Conservation (phyloP, 2,113 vertebrate genomes). For the Neopipo cinnamomea region DNA sequence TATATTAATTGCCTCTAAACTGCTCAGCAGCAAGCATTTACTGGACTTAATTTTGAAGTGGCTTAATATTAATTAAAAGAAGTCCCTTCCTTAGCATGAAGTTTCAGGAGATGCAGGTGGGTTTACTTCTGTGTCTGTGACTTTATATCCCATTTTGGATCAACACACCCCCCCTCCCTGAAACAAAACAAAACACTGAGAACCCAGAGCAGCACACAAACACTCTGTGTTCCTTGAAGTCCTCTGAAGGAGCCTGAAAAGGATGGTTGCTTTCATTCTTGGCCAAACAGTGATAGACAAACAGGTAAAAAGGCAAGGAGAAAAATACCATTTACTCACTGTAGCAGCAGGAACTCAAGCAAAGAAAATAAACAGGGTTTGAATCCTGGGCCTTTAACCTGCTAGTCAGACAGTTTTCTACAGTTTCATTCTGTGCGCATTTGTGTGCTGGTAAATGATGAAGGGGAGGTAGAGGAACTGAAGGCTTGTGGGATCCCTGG, state of each 20-base stretch:
- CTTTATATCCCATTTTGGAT: neutral
- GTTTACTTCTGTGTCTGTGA: constrained; percentile 16
- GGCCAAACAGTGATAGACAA: constrained; percentile 72
- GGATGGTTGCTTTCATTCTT: constrained; percentile 61
- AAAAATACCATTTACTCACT: constrained; percentile 83
- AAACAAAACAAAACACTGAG: constrained; percentile 30
- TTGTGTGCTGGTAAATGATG: constrained; percentile 77
- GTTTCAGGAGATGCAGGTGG: constrained; percentile 54
- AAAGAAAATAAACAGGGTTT: constrained; percentile 85
- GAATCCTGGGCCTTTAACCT: constrained; percentile 78
- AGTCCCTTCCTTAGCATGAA: constrained; percentile 43
- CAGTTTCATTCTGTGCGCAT: constrained; percentile 77
- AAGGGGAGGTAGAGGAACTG: constrained; percentile 78
- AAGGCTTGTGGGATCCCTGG: constrained; percentile 79
- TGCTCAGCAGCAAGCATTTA: constrained; percentile 59
- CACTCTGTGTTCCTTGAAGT: constrained; percentile 34
- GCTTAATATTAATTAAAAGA: constrained; percentile 73
- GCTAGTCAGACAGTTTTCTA: constrained; percentile 77
- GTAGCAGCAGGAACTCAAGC: constrained; percentile 80
- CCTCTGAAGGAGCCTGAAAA: constrained; percentile 42
- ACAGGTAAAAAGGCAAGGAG: constrained; percentile 69
- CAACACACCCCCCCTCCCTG: neutral
- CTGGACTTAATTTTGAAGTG: constrained; percentile 50
- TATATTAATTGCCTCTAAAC: constrained; percentile 73
- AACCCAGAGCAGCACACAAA: constrained; percentile 8